These are phyloP conservation scores for Tragelaphus scriptus DNA, from an alignment of 2,113 vertebrate genomes.

Conservation along the genomic window DNA sequence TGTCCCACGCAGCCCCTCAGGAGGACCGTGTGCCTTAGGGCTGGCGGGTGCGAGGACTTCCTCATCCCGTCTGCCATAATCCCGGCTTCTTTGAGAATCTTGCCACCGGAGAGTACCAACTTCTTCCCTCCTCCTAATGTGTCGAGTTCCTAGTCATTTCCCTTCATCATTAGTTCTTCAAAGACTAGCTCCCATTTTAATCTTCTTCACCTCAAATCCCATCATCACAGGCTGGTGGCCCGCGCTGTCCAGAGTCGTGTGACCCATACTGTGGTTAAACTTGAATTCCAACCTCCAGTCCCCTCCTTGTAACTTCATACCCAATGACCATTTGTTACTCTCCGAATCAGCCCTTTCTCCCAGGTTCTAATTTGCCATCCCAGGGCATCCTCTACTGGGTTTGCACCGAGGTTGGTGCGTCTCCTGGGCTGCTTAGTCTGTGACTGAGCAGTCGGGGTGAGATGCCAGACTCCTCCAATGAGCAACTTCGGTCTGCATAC, in stretches of 20 bases:
- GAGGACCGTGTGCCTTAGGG: constrained; percentile 40
- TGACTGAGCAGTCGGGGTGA: neutral
- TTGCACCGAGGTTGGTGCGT: neutral
- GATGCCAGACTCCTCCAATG: neutral
- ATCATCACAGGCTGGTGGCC: neutral
- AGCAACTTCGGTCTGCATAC: neutral
- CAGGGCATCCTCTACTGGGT: neutral
- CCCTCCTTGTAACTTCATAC: neutral
- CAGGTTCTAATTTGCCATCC: neutral
- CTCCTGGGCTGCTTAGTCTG: neutral
- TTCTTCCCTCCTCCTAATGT: neutral
- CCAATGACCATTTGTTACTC: neutral
- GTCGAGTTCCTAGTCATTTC: neutral
- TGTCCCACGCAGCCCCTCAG: neutral
- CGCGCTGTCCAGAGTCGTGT: neutral
- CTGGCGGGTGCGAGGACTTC: neutral
- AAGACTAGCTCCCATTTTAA: neutral
- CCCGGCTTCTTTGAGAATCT: neutral
- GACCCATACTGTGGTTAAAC: neutral
- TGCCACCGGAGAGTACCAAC: neutral
- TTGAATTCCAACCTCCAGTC: neutral
- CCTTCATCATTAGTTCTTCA: neutral
- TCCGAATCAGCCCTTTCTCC: neutral
- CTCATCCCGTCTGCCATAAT: neutral
- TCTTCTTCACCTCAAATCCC: neutral